These are phyloP conservation scores for Antheraea pernyi DNA, from an alignment of 1,140 invertebrate species.

Conservation along the genomic window DNA sequence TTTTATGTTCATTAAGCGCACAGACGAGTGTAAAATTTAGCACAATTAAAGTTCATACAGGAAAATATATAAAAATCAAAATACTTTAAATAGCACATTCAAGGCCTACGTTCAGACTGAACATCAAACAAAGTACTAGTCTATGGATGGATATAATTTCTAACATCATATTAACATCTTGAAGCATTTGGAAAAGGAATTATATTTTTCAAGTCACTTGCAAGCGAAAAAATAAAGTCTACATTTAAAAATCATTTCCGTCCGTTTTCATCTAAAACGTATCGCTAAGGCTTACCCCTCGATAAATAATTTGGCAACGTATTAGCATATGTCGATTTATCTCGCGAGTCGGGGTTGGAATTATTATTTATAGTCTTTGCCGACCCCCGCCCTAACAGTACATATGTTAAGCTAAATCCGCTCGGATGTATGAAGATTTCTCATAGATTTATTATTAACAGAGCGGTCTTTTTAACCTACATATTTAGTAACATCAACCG, in stretches of 20 bases:
- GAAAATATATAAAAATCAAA: too few species aligned
- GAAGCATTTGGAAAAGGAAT: background rate
- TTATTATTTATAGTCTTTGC: conserved; percentile 65
- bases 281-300: conserved; percentile 51
- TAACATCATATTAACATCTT: too few species aligned
- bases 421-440: conserved; percentile 36
- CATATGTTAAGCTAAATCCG: conserved; percentile 69
- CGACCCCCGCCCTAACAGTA: conserved; percentile 47
- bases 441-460: conserved; percentile 20
- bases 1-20: too few species aligned
- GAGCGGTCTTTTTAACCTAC: background rate
- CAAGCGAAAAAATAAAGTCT: background rate
- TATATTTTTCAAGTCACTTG: too few species aligned
- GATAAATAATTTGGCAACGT: conserved; percentile 69
- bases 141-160: too few species aligned
- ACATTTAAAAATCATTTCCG: conserved; percentile 2
- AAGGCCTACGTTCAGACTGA: too few species aligned
- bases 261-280: conserved; percentile 15
- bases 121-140: too few species aligned
- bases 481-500: background rate
- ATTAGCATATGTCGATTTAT: conserved; percentile 76
- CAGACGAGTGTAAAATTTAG: too few species aligned
- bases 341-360: conserved; percentile 45
- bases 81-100: too few species aligned
- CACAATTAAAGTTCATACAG: too few species aligned